Evolutionary conservation across 2,113 vertebrate genomes (phyloP).

Genomic region (Eclectus roratus): DNA sequence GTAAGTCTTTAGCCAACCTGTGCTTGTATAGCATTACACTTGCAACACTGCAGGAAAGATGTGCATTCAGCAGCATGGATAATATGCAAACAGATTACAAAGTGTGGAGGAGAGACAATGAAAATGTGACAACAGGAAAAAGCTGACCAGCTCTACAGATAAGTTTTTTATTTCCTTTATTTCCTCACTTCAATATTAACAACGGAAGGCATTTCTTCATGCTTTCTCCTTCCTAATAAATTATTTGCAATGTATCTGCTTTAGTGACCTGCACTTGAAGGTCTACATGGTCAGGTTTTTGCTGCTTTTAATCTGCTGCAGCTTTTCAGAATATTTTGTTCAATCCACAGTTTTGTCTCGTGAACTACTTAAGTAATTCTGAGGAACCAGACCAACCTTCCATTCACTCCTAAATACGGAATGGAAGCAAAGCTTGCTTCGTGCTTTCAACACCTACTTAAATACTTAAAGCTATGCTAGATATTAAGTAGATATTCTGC

Average conservation of each 20-base stretch:
- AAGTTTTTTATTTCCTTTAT: not conserved
- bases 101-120: not conserved
- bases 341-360: not conserved
- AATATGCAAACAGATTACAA: not conserved
- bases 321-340: not conserved
- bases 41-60: not conserved
- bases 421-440: not conserved
- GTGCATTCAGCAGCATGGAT: not conserved
- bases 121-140: not conserved
- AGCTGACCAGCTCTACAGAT: not conserved
- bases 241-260: not conserved
- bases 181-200: not conserved
- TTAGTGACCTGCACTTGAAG: not conserved
- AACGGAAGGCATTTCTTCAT: not conserved
- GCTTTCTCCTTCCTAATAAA: not conserved
- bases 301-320: not conserved
- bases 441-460: not conserved
- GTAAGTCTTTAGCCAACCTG: not conserved
- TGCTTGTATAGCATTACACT: not conserved
- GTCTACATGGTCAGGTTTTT: not conserved
- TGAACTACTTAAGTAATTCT: not conserved
- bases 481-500: not conserved
- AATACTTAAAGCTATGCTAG: not conserved
- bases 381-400: not conserved
- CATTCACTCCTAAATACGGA: not conserved